Evolutionary conservation across 2,888 invertebrate species (phyloP), one percentile per base, ranked within the genome.

Genomic region (Athalia rosae): DNA sequence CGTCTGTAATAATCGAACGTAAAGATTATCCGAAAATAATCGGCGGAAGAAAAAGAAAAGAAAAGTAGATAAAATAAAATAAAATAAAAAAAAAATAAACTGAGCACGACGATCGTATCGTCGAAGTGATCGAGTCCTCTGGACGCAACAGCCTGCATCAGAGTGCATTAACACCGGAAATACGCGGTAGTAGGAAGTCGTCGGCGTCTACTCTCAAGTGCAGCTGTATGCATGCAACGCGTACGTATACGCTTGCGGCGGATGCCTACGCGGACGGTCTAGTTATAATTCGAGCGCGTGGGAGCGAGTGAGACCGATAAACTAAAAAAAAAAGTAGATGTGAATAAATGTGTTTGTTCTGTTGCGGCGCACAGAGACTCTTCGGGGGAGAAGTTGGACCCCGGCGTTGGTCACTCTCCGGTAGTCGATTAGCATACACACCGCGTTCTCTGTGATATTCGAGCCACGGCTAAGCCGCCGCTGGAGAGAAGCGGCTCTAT

Each of bases 81-180:
- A 28, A 2, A 28, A 28, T 28, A 28, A 28, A 28, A 28, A 28
- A 28, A 28, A 28, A 28, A 28, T 28, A 1, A 28, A 28, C 28
- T 28, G n/a, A n/a, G n/a, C n/a, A n/a, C n/a, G n/a, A n/a, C n/a
- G n/a, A n/a, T n/a, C n/a, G n/a, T n/a, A 28, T 28, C 28, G 28
- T 28, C 28, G n/a, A 28, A 28, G 28, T 28, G 28, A 28, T 28
- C 28, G 28, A 28, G 28, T 28, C 28, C 28, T 28, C 28, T 28
- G 41, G 58, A 58, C 11, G 9, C 28, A 69, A n/a, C 50, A 77
- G n/a, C 50, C 28, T 43, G 15, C 9, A 28, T 11, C 45, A 48
- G 79, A 79, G 82, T 80, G 78, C 80, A 62, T 81, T 81, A 81
- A 80, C 82, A 80, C 82, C 83, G 85, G 84, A 84, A 84, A 80